These are phyloP conservation scores for Oncorhynchus gorbuscha DNA, from an alignment of 2,113 vertebrate genomes.

Conservation along the genomic window DNA sequence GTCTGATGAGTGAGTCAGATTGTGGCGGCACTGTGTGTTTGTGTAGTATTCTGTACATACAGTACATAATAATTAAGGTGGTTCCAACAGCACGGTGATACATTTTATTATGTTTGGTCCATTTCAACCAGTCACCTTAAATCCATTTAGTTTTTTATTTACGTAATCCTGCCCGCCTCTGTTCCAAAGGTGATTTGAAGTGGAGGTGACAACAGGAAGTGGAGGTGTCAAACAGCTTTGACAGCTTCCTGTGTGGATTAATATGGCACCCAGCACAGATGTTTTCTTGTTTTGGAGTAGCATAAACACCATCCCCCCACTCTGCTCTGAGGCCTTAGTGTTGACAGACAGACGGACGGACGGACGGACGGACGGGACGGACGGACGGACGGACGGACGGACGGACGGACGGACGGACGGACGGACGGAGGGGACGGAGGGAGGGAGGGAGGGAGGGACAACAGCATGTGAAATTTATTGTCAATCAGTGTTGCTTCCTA, in stretches of 20 bases:
- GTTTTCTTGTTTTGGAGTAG: constrained; percentile 50
- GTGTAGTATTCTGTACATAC: too few relatives aligned
- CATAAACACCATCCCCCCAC: constrained; percentile 48
- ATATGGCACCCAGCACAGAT: constrained; percentile 63
- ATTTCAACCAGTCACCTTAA: too few relatives aligned
- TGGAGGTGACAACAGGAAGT: constrained; percentile 39
- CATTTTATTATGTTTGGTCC: not conserved
- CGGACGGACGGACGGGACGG: too few relatives aligned
- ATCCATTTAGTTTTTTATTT: not conserved
- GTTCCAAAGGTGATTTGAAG: not conserved
- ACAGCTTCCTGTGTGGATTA: constrained; percentile 59
- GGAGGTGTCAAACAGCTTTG: constrained; percentile 42
- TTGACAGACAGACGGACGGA: too few relatives aligned
- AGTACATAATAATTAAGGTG: not conserved
- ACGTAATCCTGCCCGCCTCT: not conserved
- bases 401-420: constrained; percentile 37
- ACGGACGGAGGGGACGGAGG: not conserved
- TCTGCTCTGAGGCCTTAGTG: constrained; percentile 46
- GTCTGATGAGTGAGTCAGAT: constrained; percentile 17
- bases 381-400: too few relatives aligned
- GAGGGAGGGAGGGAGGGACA: too few relatives aligned
- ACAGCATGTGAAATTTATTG: too few relatives aligned
- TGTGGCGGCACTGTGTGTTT: too few relatives aligned
- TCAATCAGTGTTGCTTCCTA: too few relatives aligned
- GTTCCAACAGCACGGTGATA: not conserved